A percentile compares a stretch with the other conserved stretches of the same genome.
phyloP scores from a whole-genome alignment of 2,888 invertebrate species.

The Eustalomyia histrio region DNA sequence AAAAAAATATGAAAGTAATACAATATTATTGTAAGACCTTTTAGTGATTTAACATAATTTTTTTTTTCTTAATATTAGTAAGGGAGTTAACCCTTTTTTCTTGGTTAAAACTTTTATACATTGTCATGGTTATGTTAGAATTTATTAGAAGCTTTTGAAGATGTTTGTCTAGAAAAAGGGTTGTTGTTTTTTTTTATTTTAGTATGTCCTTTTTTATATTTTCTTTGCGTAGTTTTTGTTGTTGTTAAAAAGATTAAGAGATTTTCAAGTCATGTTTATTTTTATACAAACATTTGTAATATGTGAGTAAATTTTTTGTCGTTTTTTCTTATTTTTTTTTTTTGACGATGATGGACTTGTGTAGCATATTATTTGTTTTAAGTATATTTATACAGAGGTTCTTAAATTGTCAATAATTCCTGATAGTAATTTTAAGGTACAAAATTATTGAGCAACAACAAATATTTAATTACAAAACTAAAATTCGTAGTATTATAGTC shows the following conservation, averaged over 20 bases:
- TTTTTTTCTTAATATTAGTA: constrained; percentile 66
- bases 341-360: constrained; percentile 72
- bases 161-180: constrained; percentile 57
- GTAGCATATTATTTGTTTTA: constrained; percentile 39
- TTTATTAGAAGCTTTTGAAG: constrained; percentile 41
- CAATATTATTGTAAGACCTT: constrained; percentile 71
- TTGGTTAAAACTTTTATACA: constrained; percentile 25
- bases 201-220: constrained; percentile 53
- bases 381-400: constrained; percentile 5
- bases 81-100: constrained; percentile 48
- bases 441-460: too few relatives aligned
- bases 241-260: constrained; percentile 74
- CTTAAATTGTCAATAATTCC: constrained; percentile 3
- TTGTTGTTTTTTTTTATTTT: constrained; percentile 37
- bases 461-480: too few relatives aligned
- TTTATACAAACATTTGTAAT: neutral
- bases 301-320: neutral
- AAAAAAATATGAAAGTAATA: constrained; percentile 69
- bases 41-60: constrained; percentile 77
- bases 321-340: too few relatives aligned
- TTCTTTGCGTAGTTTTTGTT: constrained; percentile 57
- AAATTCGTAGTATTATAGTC: too few relatives aligned
- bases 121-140: constrained; percentile 64
- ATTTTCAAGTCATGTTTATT: constrained; percentile 76
- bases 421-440: too few relatives aligned